A percentile compares a stretch with the other conserved stretches of the same genome.
Evolutionary conservation across 1,140 invertebrate genomes (phyloP).

Genomic region (Goniozus legneri): DNA sequence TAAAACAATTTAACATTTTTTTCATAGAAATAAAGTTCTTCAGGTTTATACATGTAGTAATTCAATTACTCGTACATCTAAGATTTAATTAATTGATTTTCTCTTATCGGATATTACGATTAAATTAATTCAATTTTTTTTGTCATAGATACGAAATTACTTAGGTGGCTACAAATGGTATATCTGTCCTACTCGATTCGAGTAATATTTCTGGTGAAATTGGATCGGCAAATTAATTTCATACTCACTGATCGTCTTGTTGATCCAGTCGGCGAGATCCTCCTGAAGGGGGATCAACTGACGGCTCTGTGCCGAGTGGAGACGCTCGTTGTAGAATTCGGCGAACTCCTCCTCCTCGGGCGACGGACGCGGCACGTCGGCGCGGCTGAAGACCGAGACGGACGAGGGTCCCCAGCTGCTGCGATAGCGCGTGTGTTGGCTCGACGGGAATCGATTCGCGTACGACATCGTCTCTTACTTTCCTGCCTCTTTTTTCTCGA

Average conservation of each 20-base stretch:
- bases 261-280: conserved; percentile 84
- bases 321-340: conserved; percentile 72
- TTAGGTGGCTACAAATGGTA: no score
- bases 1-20: no score
- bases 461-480: conserved; percentile 53
- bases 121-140: no score
- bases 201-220: no score
- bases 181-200: no score
- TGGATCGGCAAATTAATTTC: no score
- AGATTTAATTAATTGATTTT: no score
- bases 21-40: no score
- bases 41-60: no score
- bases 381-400: conserved; percentile 56
- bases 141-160: no score
- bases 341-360: conserved; percentile 66
- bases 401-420: conserved; percentile 65
- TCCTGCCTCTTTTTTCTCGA: not conserved
- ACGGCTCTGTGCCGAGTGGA: conserved; percentile 71
- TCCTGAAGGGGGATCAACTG: conserved; percentile 79
- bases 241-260: conserved; percentile 77
- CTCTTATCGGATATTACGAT: no score
- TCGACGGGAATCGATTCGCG: conserved; percentile 59
- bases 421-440: conserved; percentile 59
- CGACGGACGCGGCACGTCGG: conserved; percentile 59
- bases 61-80: no score